Percentiles rank a stretch among this genome's conserved stretches.
phyloP scores from a whole-genome alignment of 1,140 invertebrate genomes.

The Chelonus insularis region DNA sequence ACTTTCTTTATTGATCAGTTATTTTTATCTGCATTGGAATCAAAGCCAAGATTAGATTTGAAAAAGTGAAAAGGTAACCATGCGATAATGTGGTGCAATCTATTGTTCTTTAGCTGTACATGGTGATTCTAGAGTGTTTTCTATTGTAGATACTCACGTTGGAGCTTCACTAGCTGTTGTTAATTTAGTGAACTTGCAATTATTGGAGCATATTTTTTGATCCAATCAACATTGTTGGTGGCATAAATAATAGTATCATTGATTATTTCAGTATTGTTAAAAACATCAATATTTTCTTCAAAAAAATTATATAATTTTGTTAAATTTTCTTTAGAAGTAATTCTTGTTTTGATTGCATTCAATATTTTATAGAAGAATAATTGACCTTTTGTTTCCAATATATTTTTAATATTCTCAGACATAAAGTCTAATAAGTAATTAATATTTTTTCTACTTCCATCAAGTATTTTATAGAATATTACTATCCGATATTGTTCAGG shows the following conservation, averaged over 20 bases:
- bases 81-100: too few species aligned
- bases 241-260: slow-evolving; percentile 27
- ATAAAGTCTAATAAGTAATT: slow-evolving; percentile 34
- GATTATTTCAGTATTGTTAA: slow-evolving; percentile 20
- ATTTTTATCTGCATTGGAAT: too few species aligned
- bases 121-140: too few species aligned
- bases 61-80: too few species aligned
- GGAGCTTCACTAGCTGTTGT: too few species aligned
- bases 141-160: too few species aligned
- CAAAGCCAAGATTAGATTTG: too few species aligned
- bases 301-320: slow-evolving; percentile 37
- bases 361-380: slow-evolving; percentile 36
- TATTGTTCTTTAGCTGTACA: too few species aligned
- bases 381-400: slow-evolving; percentile 35
- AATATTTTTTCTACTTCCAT: slow-evolving; percentile 30
- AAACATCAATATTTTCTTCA: slow-evolving; percentile 16
- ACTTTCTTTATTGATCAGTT: too few species aligned
- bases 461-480: slow-evolving; percentile 42
- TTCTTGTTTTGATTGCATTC: slow-evolving; percentile 30
- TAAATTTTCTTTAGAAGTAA: slow-evolving; percentile 31
- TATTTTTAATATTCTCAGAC: slow-evolving; percentile 30
- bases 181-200: slow-evolving; percentile 27
- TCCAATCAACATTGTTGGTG: slow-evolving; percentile 32
- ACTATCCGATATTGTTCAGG: slow-evolving; percentile 49
- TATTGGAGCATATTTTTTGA: slow-evolving; percentile 25